These are phyloP conservation scores for Sphenopsis melanotis DNA, from an alignment of 2,797 vertebrate species.

Conservation along the genomic window DNA sequence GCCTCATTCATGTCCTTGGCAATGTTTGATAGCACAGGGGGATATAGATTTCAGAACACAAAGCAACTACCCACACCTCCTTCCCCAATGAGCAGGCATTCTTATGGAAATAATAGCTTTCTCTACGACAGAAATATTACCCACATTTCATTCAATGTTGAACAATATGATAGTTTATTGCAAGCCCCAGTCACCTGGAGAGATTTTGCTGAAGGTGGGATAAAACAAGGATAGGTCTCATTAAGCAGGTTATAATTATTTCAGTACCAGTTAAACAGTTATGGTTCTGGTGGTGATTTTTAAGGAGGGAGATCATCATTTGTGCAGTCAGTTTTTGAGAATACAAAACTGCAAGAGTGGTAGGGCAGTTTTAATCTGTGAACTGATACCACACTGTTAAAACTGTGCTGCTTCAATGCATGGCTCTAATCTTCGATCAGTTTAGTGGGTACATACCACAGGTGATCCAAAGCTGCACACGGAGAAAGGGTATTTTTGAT, in stretches of 20 bases:
- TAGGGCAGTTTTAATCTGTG: neutral
- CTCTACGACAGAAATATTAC: neutral
- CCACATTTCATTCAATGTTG: neutral
- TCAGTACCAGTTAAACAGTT: neutral
- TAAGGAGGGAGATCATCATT: neutral
- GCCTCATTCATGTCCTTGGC: neutral
- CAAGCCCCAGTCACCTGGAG: neutral
- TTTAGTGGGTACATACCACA: neutral
- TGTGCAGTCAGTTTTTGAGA: neutral
- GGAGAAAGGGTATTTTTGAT: neutral
- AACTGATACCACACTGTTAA: neutral
- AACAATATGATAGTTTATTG: neutral
- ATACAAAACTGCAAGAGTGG: neutral
- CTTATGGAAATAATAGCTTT: conserved; percentile 13
- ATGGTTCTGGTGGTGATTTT: neutral
- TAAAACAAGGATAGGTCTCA: neutral
- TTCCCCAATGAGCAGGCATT: neutral
- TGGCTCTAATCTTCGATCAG: neutral
- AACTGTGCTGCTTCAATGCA: neutral
- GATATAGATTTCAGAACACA: neutral
- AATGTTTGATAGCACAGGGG: conserved; percentile 2
- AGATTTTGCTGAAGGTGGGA: neutral
- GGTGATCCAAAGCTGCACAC: neutral
- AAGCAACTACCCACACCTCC: neutral
- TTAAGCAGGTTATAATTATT: neutral